Evolutionary conservation across 2,797 vertebrate genomes (phyloP), one percentile per base, ranked within the genome.

Genomic region (Ctenopoma kingsleyae): DNA sequence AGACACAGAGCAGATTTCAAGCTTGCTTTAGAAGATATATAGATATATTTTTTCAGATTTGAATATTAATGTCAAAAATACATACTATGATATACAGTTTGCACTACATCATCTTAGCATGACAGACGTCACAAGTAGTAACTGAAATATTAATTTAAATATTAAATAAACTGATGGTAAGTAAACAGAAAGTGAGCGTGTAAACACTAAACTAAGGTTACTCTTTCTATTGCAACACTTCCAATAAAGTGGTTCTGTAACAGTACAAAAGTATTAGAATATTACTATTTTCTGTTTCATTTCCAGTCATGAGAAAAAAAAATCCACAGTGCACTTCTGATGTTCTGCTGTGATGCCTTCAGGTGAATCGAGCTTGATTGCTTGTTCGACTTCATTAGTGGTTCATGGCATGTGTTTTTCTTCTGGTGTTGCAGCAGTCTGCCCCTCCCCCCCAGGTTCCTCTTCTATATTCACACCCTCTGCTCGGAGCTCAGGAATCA

Each of bases 31-130:
- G 94, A 92, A 96, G 96, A 97, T 97, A 96, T 95, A 96, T 86
- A 91, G 67, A 92, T 91, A 87, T 87, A 84, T 86, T 85, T 93
- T 97, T 97, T 97, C 94, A 94, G 94, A 97, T 98, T 96, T 97
- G 95, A 97, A 97, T 97, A 96, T 94, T 96, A 96, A 97, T 96
- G 96, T 97, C 96, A 99, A 99, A 99, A 99, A 99, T 99, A 99
- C 96, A 96, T 95, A 95, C 94, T 96, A 96, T 98, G 96, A 98
- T 98, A 98, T 96, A 98, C 97, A 96, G 94, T 96, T 96, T 97
- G 94, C 96, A 98, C 97, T 98, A 99, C 96, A 96, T 98, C 95
- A 97, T 95, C 94, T 96, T 96, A 94, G 93, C 93, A 95, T 96
- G 96, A 98, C 96, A 95, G 96, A 97, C 92, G 91, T 95, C 95